Evolutionary conservation across 2,888 invertebrate genomes (phyloP).

Genomic region (Odontothrips loti): DNA sequence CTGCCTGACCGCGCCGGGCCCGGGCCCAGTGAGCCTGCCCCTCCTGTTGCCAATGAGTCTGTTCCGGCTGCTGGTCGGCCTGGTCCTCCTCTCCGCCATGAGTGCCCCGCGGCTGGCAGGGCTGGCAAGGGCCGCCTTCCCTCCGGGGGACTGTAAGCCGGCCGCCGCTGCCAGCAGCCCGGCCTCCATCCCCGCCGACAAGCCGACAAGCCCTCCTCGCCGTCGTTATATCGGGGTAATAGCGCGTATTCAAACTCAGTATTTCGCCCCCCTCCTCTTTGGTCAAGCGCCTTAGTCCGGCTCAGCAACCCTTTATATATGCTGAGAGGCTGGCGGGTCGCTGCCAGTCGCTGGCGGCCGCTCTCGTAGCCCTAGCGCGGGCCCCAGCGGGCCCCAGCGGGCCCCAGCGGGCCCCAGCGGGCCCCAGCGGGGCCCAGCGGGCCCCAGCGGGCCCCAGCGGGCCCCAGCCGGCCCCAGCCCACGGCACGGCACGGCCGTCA

Average conservation of each 20-base stretch:
- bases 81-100: not conserved
- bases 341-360: not conserved
- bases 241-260: slow-evolving; percentile 19
- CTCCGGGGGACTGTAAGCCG: no score
- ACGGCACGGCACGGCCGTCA: not conserved
- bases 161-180: no score
- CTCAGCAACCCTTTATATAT: not conserved
- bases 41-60: not conserved
- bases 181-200: not conserved
- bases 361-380: no score
- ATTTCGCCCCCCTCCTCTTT: not conserved
- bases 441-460: not conserved
- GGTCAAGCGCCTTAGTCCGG: slow-evolving; percentile 12
- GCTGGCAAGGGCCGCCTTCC: not conserved
- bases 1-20: no score
- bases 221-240: slow-evolving; percentile 15
- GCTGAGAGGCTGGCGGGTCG: not conserved
- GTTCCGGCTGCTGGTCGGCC: not conserved
- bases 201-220: slow-evolving; percentile 9
- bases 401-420: not conserved
- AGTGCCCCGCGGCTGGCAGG: not conserved
- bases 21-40: no score
- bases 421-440: no score
- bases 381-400: not conserved
- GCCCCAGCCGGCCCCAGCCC: not conserved